Evolutionary conservation across 2,888 invertebrate genomes (phyloP).

Genomic region (Clanis bilineata): DNA sequence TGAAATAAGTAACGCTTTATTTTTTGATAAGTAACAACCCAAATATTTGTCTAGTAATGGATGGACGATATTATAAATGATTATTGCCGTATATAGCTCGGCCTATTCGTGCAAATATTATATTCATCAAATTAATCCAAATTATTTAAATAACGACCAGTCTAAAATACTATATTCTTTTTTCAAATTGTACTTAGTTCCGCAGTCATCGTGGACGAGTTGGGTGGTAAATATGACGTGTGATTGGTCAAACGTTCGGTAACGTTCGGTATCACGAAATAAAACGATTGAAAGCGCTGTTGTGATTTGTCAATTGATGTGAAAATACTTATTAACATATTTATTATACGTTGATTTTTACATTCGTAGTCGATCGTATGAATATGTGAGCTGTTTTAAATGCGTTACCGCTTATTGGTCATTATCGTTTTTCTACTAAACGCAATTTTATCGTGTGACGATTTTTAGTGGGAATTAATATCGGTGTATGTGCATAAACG

Average conservation of each 20-base stretch:
- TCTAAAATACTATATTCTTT: background rate
- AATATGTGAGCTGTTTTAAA: background rate
- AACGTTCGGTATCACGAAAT: conserved; percentile 5
- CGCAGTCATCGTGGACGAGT: background rate
- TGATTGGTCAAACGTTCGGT: conserved; percentile 9
- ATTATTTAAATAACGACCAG: background rate
- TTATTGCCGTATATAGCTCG: too few relatives aligned
- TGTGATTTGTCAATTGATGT: conserved; percentile 11
- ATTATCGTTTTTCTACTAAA: background rate
- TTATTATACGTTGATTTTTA: conserved; percentile 5
- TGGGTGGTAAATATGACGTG: background rate
- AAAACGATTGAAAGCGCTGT: conserved; percentile 1
- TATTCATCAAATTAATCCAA: background rate
- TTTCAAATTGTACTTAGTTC: background rate
- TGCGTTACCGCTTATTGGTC: background rate
- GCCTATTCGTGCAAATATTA: too few relatives aligned
- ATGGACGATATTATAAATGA: too few relatives aligned
- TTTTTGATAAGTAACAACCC: too few relatives aligned
- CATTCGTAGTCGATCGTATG: background rate
- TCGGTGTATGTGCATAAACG: background rate
- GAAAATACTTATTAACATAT: conserved; percentile 4
- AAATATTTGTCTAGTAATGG: too few relatives aligned
- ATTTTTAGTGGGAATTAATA: background rate
- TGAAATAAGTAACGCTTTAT: too few relatives aligned
- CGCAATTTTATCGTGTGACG: background rate